Base-by-base conservation (phyloP, 2,888 invertebrate genomes). In the Sesia bembeciformis region DNA sequence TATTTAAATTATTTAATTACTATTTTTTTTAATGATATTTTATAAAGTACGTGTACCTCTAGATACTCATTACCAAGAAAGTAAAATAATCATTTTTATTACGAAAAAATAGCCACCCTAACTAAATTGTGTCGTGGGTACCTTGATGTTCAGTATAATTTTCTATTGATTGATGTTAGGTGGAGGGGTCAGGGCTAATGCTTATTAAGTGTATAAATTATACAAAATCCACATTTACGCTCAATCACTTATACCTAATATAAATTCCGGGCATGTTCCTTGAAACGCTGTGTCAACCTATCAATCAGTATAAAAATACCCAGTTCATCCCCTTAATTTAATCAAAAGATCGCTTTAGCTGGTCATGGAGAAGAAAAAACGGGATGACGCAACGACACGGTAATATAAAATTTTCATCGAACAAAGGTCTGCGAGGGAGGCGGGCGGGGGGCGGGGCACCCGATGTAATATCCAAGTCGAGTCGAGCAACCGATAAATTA, bases 301-400 rank as follows among this genome's bases (percentile, higher is more conserved):
- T 85, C 85, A 84, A 86, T 88, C 87, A 89, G 80, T 83, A 84
- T 85, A 84, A 84, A 88, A 85, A 86, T 88, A 84, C 84, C 78
- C 79, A 61, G 78, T 77, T 84, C 84, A 86, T 84, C 85, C 85
- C 87, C 83, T 81, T 84, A 86, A 88, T 89, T 88, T 88, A 88
- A 89, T 89, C 89, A 86, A 87, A 86, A 86, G 82, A 84, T 84
- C 85, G 86, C 83, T 87, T 82, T 70, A 74, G 84, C 81, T 76
- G 80, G 81, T 81, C 82, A 76, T 74, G 84, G 76, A 71, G 72
- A 80, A 84, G 84, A 87, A 87, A 87, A 85, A 88, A 81, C 78
- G 66, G 76, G 67, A 86, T 83, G 86, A 88, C 82, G 82, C 76
- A 75, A 84, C 82, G 70, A 78, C 76, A 81, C 76, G 78, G 74